Base-by-base conservation (phyloP, 1,140 invertebrate species). In the Cotesia vestalis region DNA sequence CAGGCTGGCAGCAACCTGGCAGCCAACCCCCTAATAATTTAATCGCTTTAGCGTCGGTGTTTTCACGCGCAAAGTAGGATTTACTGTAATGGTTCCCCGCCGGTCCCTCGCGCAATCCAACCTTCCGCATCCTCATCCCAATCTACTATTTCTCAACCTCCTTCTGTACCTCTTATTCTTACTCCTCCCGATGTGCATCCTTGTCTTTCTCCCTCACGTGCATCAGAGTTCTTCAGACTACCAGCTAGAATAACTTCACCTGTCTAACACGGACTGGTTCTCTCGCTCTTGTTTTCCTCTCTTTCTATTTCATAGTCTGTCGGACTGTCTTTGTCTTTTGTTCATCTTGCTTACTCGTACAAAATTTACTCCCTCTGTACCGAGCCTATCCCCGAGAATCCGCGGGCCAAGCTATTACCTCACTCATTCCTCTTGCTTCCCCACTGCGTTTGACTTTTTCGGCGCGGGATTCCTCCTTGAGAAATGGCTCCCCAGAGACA, bases 11-110 rank as follows among this genome's bases (percentile, higher is more conserved):
- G 60, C 70, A 75, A 52, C 61, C 62, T 66, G 66, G 60, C 73
- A 72, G 74, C 72, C 75, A 71, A 76, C 76, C 76, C 76, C 74
- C 74, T 77, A 75, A 77, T 77, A 77, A 77, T 77, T 77, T 77
- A 77, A 77, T 77, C 76, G 76, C 76, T 77, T 77, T 77, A 77
- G 74, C 76, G 76, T 77, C 76, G 75, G 76, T 77, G 76, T 77
- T 77, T 77, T 77, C 76, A 75, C 76, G 76, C 76, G 76, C 76
- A 77, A 77, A 77, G 76, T 75, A 77, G 76, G 76, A 77, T 77
- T 77, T 77, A 77, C 76, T 77, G 76, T 77, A 77, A 77, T 77
- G 76, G 76, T 74, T 73, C 73, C 69, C 72, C 68, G 6, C 51
- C 46, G 11, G 55, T 64, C 60, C 38, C 64, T 40, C 73, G 59